Base-by-base conservation (phyloP, 2,797 vertebrate species). In the Masticophis lateralis region DNA sequence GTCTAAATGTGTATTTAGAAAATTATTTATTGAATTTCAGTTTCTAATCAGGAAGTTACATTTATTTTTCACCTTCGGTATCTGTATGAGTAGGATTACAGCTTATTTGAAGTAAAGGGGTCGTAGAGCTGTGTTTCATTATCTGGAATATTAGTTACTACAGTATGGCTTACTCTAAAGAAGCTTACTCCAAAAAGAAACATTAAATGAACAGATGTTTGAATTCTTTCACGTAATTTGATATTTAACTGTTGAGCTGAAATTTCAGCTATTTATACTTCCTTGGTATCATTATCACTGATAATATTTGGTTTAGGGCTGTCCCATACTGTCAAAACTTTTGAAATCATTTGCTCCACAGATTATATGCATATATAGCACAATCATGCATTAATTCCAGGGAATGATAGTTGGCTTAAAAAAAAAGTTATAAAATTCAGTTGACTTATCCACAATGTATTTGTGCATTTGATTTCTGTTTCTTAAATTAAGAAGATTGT, bases 361-460 rank as follows among this genome's bases (percentile, higher is more conserved):
- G 12, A 93, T 87, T 93, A 83, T 93, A 61, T 55, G 1, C 25
- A 95, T 95, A 60, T 74, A 92, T 93, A 90, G 55, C 51, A 56
- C 56, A 88, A n/a, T 57, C 88, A 83, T n/a, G 18, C 87, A 79
- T 90, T 94, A 4, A 51, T 90, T 87, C 60, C 79, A 90, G 55
- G 55, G 55, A 92, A 61, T 61, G 56, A 88, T 90, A 47, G 22
- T 60, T 90, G 63, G 47, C 86, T 88, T 83, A 7, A 32, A 88
- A 37, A 37, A 56, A 43, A 87, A 47, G 14, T 56, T 83, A 83
- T 90, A 61, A 90, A 90, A 56, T 20, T 57, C 63, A 27, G 87
- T 47, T 8, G 57, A 28, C 9, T 87, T 7, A 13, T 37, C 74
- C 37, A 79, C 18, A 83, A 4, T 47, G 32, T 79, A 5, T 83